Conservation (phyloP, 2,888 invertebrate species). For the Deilephila porcellus region DNA sequence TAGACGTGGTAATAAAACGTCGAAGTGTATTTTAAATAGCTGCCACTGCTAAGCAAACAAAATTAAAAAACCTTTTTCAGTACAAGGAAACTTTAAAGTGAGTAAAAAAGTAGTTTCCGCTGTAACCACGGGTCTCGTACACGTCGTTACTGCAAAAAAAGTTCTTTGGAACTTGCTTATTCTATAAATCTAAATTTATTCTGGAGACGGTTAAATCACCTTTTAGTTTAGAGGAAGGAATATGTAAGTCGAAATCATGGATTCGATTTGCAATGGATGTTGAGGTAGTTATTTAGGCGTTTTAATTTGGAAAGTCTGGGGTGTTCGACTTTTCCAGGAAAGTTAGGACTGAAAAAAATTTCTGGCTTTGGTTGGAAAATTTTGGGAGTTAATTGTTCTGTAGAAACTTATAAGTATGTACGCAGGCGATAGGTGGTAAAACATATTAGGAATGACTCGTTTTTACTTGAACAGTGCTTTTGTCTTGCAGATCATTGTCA, state of each 20-base stretch:
- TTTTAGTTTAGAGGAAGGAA: neutral
- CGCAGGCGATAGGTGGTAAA: no score
- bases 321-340: no score
- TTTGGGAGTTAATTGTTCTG: no score
- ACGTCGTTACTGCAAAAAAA: neutral
- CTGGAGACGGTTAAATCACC: neutral
- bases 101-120: slow-evolving; percentile 9
- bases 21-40: slow-evolving; percentile 7
- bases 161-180: slow-evolving; percentile 1
- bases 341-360: no score
- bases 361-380: no score
- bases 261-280: no score
- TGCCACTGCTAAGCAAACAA: neutral
- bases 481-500: no score
- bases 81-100: slow-evolving; percentile 16
- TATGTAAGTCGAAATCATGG: neutral
- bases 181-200: neutral
- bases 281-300: no score
- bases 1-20: neutral
- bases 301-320: no score
- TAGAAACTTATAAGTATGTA: no score
- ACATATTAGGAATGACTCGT: no score
- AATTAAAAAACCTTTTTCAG: neutral
- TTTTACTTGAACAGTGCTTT: no score
- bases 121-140: slow-evolving; percentile 16